A percentile compares a stretch with the other conserved stretches of the same genome.
These are phyloP conservation scores for Siphonodentalium dalli DNA, from an alignment of 2,888 invertebrate species.

Conservation along the genomic window DNA sequence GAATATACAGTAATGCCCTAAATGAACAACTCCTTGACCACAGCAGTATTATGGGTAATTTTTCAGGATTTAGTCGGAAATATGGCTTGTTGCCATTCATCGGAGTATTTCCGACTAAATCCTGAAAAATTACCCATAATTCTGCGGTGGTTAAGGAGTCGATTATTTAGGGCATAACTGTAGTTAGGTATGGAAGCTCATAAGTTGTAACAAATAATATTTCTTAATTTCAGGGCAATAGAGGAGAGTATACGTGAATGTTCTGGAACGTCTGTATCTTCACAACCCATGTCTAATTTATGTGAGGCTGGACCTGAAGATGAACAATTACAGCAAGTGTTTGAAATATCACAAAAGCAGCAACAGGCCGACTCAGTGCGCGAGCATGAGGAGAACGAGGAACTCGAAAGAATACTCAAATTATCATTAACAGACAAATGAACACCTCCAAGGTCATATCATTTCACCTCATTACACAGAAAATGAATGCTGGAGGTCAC, in stretches of 20 bases:
- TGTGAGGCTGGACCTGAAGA: conserved; percentile 42
- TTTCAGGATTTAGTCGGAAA: too few species aligned
- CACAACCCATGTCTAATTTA: conserved; percentile 62
- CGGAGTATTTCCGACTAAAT: too few species aligned
- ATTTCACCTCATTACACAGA: too few species aligned
- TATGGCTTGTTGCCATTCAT: too few species aligned
- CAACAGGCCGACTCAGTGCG: conserved; percentile 43
- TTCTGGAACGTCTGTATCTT: conserved; percentile 17
- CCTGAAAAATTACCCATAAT: too few species aligned
- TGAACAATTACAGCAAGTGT: conserved; percentile 56
- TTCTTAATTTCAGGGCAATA: conserved; percentile 59
- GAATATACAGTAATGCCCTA: too few species aligned
- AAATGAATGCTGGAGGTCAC: too few species aligned
- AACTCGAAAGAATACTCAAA: conserved; percentile 59
- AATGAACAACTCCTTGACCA: neutral
- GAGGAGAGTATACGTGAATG: conserved; percentile 62
- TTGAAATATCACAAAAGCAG: conserved; percentile 59
- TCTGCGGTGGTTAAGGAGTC: too few species aligned
- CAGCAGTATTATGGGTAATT: too few species aligned
- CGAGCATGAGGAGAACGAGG: conserved; percentile 60
- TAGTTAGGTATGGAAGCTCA: neutral
- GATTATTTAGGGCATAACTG: too few species aligned
- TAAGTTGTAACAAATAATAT: conserved; percentile 22
- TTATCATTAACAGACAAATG: conserved; percentile 64
- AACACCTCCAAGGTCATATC: too few species aligned